Evolutionary conservation across 2,113 vertebrate species (phyloP).

Genomic region (Cricetomys ansorgei): DNA sequence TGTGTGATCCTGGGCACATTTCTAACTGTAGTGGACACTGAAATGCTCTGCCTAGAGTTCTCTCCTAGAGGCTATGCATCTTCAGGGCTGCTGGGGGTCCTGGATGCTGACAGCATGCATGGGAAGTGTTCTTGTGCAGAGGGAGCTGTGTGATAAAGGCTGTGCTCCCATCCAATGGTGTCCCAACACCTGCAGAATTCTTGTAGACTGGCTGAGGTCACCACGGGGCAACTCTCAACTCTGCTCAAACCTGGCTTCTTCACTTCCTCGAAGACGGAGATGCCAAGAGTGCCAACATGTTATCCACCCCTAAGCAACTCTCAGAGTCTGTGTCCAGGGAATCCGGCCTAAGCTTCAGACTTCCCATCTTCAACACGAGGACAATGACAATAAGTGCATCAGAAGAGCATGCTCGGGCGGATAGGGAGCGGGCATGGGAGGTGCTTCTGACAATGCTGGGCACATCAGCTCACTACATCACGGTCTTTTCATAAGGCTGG

Average conservation of each 20-base stretch:
- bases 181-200: background rate
- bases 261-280: background rate
- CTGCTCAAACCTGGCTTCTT: background rate
- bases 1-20: background rate
- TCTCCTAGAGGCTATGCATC: background rate
- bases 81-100: background rate
- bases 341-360: background rate
- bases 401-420: background rate
- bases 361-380: background rate
- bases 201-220: background rate
- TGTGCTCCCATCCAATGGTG: background rate
- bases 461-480: background rate
- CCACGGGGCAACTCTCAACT: background rate
- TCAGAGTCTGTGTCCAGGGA: background rate
- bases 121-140: background rate
- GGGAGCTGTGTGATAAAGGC: background rate
- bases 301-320: background rate
- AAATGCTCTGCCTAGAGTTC: background rate
- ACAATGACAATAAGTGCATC: background rate
- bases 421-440: background rate
- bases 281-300: background rate
- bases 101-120: background rate
- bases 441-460: background rate
- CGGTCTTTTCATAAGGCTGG: conserved; percentile 1
- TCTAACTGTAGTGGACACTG: background rate